Percentiles rank a stretch among this genome's conserved stretches.
phyloP scores from a whole-genome alignment of 30 jellyfish, hydroid and myxozoan species.

The Nemopilema nomurai region DNA sequence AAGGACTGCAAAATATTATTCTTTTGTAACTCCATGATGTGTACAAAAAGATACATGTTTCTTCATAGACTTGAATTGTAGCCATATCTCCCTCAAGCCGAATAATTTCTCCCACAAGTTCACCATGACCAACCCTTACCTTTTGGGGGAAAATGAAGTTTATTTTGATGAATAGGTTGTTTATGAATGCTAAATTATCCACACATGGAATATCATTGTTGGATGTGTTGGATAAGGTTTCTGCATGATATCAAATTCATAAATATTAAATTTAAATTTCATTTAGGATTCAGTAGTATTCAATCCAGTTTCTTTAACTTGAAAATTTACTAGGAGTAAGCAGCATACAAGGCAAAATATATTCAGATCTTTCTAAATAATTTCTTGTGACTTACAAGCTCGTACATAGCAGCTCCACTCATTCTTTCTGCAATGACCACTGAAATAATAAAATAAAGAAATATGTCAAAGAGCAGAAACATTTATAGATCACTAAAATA shows the following conservation, averaged over 20 bases:
- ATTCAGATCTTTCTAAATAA: neutral
- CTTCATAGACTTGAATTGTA: conserved; percentile 99
- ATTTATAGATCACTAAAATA: too few relatives aligned
- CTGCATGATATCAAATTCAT: too few relatives aligned
- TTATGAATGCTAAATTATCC: neutral
- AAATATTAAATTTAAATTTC: too few relatives aligned
- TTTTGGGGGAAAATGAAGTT: conserved; percentile 7
- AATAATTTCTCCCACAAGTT: conserved; percentile 98
- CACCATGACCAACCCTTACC: conserved; percentile 99
- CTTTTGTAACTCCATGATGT: too few relatives aligned
- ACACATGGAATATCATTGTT: too few relatives aligned
- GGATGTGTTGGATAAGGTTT: too few relatives aligned
- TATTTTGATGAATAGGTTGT: neutral
- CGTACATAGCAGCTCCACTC: conserved; percentile 99
- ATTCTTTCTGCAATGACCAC: conserved; percentile 97
- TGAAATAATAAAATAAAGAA: conserved; percentile 20
- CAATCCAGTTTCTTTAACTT: too few relatives aligned
- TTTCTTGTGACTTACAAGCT: conserved; percentile 78
- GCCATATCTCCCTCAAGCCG: conserved; percentile 99
- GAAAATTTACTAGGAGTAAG: neutral
- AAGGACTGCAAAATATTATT: too few relatives aligned
- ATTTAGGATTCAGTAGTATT: too few relatives aligned
- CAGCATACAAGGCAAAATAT: neutral
- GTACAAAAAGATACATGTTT: conserved; percentile 96
- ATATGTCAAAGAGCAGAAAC: too few relatives aligned